These are phyloP conservation scores for Sus cebifrons DNA, from an alignment of 2,797 vertebrate genomes.

Conservation along the genomic window DNA sequence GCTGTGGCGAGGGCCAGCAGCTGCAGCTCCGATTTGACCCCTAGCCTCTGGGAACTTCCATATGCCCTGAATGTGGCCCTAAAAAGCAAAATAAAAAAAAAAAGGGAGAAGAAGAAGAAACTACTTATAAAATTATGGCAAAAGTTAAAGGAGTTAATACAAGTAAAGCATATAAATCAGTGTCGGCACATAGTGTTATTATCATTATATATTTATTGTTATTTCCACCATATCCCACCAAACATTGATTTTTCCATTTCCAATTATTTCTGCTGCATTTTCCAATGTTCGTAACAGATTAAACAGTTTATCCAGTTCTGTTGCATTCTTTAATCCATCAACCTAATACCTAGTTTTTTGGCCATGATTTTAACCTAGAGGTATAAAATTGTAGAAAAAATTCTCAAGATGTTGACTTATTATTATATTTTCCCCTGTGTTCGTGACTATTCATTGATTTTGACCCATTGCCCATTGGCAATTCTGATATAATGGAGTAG, in stretches of 20 bases:
- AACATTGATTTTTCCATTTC: not conserved
- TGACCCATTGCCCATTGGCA: not conserved
- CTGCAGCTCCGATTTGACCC: no score
- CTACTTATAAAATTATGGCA: not conserved
- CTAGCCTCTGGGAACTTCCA: no score
- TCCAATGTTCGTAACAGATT: not conserved
- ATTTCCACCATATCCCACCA: conserved; percentile 8
- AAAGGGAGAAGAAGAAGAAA: no score
- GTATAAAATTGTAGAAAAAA: conserved; percentile 31
- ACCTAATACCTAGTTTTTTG: not conserved
- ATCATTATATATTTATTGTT: not conserved
- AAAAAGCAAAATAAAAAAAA: no score
- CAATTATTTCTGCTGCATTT: not conserved
- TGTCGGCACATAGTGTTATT: not conserved
- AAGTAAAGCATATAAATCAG: not conserved
- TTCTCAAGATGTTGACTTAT: conserved; percentile 30
- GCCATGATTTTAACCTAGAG: conserved; percentile 2
- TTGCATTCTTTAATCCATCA: conserved; percentile 3
- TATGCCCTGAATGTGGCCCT: no score
- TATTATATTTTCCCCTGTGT: not conserved
- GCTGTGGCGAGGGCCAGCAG: no score
- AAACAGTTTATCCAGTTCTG: conserved; percentile 48
- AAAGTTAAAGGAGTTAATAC: conserved; percentile 16
- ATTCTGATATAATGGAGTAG: conserved; percentile 3
- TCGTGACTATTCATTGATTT: conserved; percentile 30